Percentiles rank a stretch among this genome's conserved stretches.
Conservation (phyloP, 2,888 invertebrate species). For the Acanthosepion pharaonis region DNA sequence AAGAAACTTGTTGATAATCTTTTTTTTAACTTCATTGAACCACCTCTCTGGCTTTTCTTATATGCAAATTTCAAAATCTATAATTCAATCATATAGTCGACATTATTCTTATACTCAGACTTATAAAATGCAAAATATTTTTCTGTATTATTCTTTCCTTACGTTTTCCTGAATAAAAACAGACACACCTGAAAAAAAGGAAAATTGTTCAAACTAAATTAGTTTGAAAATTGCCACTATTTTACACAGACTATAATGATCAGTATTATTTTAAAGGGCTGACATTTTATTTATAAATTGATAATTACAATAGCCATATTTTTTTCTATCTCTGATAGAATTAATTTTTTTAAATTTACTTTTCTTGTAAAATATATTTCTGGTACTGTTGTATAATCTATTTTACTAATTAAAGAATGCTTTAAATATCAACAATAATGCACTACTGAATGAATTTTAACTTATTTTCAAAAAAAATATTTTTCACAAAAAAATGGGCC, state of each 20-base stretch:
- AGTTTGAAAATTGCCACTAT: not conserved
- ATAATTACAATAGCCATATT: too few species aligned
- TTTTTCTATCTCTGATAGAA: too few species aligned
- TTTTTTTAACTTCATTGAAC: not conserved
- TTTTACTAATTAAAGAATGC: not conserved
- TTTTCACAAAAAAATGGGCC: not conserved
- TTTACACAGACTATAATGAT: not conserved
- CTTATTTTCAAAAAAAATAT: not conserved
- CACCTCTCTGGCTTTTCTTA: not conserved
- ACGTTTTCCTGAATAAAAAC: not conserved
- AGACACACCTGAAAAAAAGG: not conserved
- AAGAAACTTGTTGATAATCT: not conserved
- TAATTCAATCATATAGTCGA: not conserved
- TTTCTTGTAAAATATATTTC: not conserved
- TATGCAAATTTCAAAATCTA: not conserved
- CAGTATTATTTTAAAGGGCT: not conserved
- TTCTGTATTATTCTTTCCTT: not conserved
- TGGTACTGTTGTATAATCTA: not conserved
- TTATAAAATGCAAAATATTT: conserved; percentile 1
- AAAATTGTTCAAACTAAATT: not conserved
- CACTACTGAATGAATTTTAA: not conserved
- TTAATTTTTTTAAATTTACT: not conserved
- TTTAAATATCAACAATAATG: not conserved
- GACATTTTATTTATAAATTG: not conserved
- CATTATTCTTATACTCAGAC: not conserved